Percentiles rank a stretch among this genome's conserved stretches.
Conservation (phyloP, 2,888 invertebrate genomes). For the Chironomus riparius region DNA sequence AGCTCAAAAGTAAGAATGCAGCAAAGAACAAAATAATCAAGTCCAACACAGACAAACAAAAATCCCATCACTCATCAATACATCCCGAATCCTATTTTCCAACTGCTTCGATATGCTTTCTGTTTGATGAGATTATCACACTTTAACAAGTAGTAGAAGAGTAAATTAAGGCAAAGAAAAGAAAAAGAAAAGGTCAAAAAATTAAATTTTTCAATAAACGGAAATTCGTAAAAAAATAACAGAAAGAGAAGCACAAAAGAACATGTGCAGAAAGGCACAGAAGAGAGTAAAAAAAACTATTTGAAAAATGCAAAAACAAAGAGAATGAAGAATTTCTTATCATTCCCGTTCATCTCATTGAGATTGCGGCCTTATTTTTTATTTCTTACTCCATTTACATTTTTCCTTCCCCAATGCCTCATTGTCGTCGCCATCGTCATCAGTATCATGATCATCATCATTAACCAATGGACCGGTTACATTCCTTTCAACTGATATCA, state of each 20-base stretch:
- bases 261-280: neutral
- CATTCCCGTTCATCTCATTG: neutral
- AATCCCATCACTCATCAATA: neutral
- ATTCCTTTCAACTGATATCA: no score
- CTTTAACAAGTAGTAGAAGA: neutral
- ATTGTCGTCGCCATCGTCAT: neutral
- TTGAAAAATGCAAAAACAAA: neutral
- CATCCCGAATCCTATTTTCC: constrained; percentile 5
- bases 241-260: no score
- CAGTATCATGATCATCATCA: neutral
- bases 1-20: no score
- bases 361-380: neutral
- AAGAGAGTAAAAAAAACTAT: neutral
- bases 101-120: constrained; percentile 4
- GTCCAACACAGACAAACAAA: neutral
- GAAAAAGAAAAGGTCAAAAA: neutral
- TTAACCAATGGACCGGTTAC: neutral
- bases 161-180: neutral
- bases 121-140: constrained; percentile 23
- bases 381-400: neutral
- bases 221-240: neutral
- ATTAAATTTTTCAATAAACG: neutral
- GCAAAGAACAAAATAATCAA: neutral
- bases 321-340: neutral
- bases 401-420: neutral